Base-by-base conservation (phyloP, 2,113 vertebrate genomes). In the Otus sunia region DNA sequence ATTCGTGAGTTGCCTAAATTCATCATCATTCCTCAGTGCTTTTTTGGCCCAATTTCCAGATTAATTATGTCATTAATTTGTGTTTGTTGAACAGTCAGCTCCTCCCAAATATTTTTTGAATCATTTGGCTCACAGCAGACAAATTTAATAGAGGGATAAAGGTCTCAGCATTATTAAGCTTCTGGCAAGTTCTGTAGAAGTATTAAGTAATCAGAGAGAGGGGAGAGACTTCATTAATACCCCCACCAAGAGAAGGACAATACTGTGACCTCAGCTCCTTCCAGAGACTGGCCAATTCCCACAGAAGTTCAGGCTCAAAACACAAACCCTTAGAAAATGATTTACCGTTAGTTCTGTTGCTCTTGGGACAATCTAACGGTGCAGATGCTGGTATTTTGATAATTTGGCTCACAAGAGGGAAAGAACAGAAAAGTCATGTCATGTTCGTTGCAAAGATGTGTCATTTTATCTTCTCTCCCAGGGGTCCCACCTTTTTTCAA, bases 91-190 rank as follows among this genome's bases (percentile, higher is more conserved):
- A 87, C 19, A 72, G 49, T 45, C 62, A 64, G 58, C 49, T 88
- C 93, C 87, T 96, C 81, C 62, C 66, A 94, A 90, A 93, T 76
- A 76, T 13, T 93, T 95, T 87, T 79, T 69, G 0, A 91, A 76
- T 68, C 27, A 91, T 89, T 90, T 88, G 77, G 60, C 74, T 93
- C 45, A 30, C 49, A 79, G 49, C 19, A 87, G 36, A 30, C 56
- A 53, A 68, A 79, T 91, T 87, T 75, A 74, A 45, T 49, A 79
- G 13, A 69, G 30, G 25, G 11, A 25, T 89, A 64, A 95, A 92
- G 12, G 30, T 82, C 71, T 87, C 66, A 82, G 68, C 15, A 53
- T 82, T 72, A 52, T 67, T 91, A 91, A 94, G 73, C 21, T 94
- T 82, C 84, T 88, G 66, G 76, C 63, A 84, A 93, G 30, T 62